Conservation (phyloP, 2,888 invertebrate genomes). For the Dryobota labecula region DNA sequence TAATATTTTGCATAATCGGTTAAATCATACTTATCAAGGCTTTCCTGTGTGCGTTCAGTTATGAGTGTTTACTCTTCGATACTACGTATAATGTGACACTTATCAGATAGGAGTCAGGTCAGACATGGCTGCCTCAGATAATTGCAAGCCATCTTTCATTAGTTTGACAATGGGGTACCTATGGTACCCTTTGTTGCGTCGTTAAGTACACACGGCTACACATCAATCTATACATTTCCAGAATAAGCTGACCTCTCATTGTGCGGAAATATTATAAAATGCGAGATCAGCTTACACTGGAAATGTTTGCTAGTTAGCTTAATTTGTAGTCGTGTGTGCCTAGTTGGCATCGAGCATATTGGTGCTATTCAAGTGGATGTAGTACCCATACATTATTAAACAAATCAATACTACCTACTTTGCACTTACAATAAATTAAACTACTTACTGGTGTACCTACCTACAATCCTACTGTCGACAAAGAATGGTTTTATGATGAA, state of each 20-base stretch:
- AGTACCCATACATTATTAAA: not conserved
- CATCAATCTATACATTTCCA: too few species aligned
- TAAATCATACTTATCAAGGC: conserved; percentile 42
- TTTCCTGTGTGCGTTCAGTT: conserved; percentile 34
- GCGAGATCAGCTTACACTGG: too few species aligned
- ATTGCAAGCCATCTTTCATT: conserved; percentile 66
- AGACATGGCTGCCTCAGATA: conserved; percentile 72
- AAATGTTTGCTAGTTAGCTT: too few species aligned
- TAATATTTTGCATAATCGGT: conserved; percentile 29
- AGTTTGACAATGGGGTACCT: conserved; percentile 44
- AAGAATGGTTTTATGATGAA: conserved; percentile 32
- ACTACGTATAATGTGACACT: conserved; percentile 40
- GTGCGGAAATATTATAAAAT: too few species aligned
- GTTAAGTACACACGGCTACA: too few species aligned
- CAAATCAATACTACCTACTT: conserved; percentile 5
- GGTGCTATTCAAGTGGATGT: not conserved
- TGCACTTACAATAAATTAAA: conserved; percentile 22
- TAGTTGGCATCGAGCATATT: not conserved
- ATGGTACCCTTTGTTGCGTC: conserved; percentile 52
- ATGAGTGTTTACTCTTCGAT: conserved; percentile 44
- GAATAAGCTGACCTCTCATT: too few species aligned
- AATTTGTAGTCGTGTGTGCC: too few species aligned
- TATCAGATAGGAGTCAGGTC: conserved; percentile 71
- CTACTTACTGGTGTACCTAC: conserved; percentile 4
- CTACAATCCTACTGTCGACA: not conserved